Percentiles rank a stretch among this genome's conserved stretches.
These are phyloP conservation scores for Dynastes hyllus DNA, from an alignment of 2,888 invertebrate species.

Conservation along the genomic window DNA sequence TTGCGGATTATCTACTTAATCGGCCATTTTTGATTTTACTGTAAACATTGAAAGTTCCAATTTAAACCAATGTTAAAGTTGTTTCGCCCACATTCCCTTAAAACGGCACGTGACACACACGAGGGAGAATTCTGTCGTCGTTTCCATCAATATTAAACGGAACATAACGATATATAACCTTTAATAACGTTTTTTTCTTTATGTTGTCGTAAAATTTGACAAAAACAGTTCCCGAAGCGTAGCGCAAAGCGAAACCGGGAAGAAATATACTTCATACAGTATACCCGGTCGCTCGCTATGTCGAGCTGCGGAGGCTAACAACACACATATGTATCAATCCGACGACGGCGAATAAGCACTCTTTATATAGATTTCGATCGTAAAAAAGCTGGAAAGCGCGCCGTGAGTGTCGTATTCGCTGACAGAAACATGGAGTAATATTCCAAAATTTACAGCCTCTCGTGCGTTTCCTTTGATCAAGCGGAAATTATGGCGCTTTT, in stretches of 20 bases:
- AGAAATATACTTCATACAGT: neutral
- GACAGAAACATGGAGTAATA: conserved; percentile 43
- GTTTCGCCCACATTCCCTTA: neutral
- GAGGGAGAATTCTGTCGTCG: neutral
- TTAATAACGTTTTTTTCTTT: conserved; percentile 35
- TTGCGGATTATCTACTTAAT: too few species aligned
- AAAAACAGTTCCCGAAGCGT: neutral
- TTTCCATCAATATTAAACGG: conserved; percentile 12
- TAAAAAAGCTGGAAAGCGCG: conserved; percentile 42
- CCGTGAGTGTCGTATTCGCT: conserved; percentile 28
- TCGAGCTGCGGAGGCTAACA: too few species aligned
- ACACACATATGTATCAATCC: neutral
- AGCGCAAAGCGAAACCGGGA: conserved; percentile 2
- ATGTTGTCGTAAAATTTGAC: conserved; percentile 38
- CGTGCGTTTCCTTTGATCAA: conserved; percentile 37
- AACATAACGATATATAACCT: conserved; percentile 13
- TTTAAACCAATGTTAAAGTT: too few species aligned
- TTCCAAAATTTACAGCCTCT: conserved; percentile 46
- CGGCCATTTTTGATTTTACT: too few species aligned
- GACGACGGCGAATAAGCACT: neutral
- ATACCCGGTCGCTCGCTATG: neutral
- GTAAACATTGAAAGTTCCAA: too few species aligned
- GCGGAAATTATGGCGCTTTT: conserved; percentile 38
- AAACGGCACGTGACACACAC: neutral
- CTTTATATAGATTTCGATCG: conserved; percentile 24